A percentile compares a stretch with the other conserved stretches of the same genome.
Conservation (phyloP, 2,797 vertebrate species). For the Falco novaeseelandiae region DNA sequence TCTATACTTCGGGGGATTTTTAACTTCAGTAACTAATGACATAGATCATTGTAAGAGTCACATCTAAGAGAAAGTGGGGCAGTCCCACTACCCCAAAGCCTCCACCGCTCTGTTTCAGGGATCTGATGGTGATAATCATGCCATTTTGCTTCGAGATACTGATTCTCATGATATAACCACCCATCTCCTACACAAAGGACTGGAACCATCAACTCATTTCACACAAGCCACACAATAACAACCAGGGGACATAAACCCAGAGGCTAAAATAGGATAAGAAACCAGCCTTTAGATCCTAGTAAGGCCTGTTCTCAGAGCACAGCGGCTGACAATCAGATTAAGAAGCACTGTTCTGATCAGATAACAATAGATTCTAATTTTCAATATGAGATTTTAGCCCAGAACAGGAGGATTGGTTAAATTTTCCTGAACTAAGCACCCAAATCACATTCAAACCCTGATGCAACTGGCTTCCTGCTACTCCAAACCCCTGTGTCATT, state of each 20-base stretch:
- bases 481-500: not conserved
- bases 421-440: not conserved
- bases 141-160: not conserved
- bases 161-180: not conserved
- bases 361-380: not conserved
- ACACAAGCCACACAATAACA: not conserved
- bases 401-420: not conserved
- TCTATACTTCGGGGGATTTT: not conserved
- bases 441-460: not conserved
- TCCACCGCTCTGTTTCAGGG: not conserved
- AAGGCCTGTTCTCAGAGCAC: not conserved
- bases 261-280: not conserved
- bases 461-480: not conserved
- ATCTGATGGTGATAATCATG: not conserved
- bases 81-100: not conserved
- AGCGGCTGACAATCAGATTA: not conserved
- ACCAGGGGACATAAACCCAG: not conserved
- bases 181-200: not conserved
- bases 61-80: not conserved
- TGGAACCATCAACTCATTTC: not conserved
- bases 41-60: not conserved
- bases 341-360: not conserved
- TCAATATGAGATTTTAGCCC: not conserved
- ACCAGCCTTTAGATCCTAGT: not conserved
- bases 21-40: not conserved